A percentile compares a stretch with the other conserved stretches of the same genome.
phyloP scores from a whole-genome alignment of 1,140 invertebrate genomes.

The Pteromalus puparum region DNA sequence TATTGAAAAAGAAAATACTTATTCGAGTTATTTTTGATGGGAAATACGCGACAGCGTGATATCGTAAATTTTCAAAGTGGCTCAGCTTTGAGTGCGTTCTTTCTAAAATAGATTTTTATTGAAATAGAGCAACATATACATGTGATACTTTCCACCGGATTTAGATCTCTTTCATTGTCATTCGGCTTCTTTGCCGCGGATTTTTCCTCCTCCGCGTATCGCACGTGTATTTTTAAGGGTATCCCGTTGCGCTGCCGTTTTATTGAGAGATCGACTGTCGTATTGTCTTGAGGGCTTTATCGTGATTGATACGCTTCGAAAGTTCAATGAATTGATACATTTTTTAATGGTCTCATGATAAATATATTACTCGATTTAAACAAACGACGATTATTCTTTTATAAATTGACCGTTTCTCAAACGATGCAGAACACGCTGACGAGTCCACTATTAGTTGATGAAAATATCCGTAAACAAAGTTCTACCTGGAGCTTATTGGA shows the following conservation, averaged over 20 bases:
- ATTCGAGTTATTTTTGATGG: background rate
- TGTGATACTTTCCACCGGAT: background rate
- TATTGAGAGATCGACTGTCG: background rate
- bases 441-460: background rate
- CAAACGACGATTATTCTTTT: no score
- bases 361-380: no score
- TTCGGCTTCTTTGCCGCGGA: background rate
- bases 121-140: background rate
- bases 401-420: background rate
- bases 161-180: background rate
- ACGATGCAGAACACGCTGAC: background rate
- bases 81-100: background rate
- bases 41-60: background rate
- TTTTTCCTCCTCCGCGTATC: background rate
- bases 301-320: background rate
- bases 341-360: background rate
- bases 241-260: background rate
- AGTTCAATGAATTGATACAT: background rate
- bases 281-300: background rate
- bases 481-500: background rate
- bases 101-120: constrained; percentile 24
- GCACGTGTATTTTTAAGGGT: background rate
- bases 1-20: background rate
- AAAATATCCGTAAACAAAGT: background rate
- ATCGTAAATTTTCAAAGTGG: background rate